Evolutionary conservation across 53 echinoderm and acorn worm genomes (phyloP), one percentile per base, ranked within the genome.

Genomic region (Hippasteria phrygiana): DNA sequence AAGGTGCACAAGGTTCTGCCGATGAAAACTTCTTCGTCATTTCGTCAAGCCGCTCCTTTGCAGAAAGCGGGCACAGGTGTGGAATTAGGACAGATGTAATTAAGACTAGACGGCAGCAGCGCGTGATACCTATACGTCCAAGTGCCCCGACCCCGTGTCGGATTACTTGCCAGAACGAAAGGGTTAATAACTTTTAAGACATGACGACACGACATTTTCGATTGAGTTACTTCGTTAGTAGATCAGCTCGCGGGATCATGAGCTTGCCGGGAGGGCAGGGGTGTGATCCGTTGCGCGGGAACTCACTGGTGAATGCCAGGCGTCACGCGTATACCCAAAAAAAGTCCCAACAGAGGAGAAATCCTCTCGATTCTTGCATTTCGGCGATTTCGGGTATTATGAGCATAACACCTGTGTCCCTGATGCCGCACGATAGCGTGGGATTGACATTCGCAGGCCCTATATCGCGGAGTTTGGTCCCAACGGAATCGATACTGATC

Each of bases 401-500:
- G n/a, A 8, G 26, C n/a, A 22, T 3, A 59, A 59, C 59, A 59
- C 59, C 59, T 59, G 59, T 22, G 8, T 26, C 59, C 59, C 11
- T 26, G 59, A 59, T 59, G n/a, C 59, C 11, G 11, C 11, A 11
- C 46, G 11, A 11, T 45, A 45, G 46, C 11, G 5, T 11, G 6
- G 46, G 46, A 45, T 45, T 11, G 5, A 11, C 46, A 45, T 1
- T 59, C 7, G 59, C 16, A 7, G 7, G 59, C 20, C 59, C 26
- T 26, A 3, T 59, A 41, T 41, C 72, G 5, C 22, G 41, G 40
- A n/a, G 20, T 4, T 59, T 8, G 59, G 8, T 48, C 75, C 50
- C 75, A 47, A 13, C 3, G 75, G 75, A 75, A n/a, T 75, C 48
- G 47, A 75, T 75, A 75, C 48, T 75, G 75, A 47, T 28, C 31